These are phyloP conservation scores for Falco berigora DNA, from an alignment of 2,797 vertebrate genomes.

Conservation along the genomic window DNA sequence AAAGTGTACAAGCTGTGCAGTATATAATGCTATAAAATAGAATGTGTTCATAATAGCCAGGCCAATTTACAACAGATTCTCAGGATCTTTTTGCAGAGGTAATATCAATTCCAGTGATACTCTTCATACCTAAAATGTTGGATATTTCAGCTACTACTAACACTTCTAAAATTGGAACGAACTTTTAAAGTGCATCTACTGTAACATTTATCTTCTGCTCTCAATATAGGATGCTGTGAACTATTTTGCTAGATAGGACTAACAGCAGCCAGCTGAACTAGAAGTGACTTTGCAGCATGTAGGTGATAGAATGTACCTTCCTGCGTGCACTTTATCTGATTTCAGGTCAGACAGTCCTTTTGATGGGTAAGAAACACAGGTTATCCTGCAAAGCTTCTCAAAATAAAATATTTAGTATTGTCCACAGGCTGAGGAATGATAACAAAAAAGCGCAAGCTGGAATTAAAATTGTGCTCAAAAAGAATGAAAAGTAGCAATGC, in stretches of 20 bases:
- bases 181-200: constrained; percentile 31
- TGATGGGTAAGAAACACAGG: background rate
- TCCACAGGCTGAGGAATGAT: background rate
- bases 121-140: background rate
- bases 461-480: background rate
- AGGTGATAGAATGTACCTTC: background rate
- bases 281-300: background rate
- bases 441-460: background rate
- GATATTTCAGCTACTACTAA: constrained; percentile 20
- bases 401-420: constrained; percentile 1
- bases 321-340: constrained; percentile 7
- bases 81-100: background rate
- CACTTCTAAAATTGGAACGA: constrained; percentile 10
- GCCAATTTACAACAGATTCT: background rate
- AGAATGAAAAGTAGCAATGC: background rate
- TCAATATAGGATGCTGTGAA: constrained; percentile 13
- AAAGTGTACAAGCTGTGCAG: background rate
- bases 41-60: background rate
- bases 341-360: background rate
- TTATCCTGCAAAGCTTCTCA: background rate
- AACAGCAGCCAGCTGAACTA: constrained; percentile 18
- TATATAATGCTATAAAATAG: background rate
- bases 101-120: constrained; percentile 15
- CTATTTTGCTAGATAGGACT: constrained; percentile 23
- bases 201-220: constrained; percentile 37